Percentiles rank a stretch among this genome's conserved stretches.
Conservation (phyloP, 1,140 invertebrate species). For the Globodera rostochiensis region DNA sequence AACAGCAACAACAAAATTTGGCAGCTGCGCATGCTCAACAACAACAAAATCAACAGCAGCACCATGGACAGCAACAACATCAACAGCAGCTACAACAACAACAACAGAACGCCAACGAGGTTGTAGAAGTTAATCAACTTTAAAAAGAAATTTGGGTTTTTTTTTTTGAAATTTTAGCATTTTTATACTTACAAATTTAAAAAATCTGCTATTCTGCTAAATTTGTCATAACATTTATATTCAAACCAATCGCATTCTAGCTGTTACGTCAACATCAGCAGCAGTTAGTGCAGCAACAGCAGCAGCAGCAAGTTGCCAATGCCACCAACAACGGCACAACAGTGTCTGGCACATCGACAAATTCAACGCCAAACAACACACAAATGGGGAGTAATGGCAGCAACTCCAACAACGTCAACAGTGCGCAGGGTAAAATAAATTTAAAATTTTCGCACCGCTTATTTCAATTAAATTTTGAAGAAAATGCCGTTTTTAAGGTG, state of each 20-base stretch:
- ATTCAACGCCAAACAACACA: neutral
- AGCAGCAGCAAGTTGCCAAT: conserved; percentile 11
- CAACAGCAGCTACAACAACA: conserved; percentile 19
- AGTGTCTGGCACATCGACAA: conserved; percentile 2
- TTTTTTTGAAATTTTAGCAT: no score
- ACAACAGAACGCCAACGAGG: neutral
- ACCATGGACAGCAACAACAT: conserved; percentile 21
- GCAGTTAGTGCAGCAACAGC: conserved; percentile 16
- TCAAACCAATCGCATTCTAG: neutral
- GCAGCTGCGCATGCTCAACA: conserved; percentile 20
- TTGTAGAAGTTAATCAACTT: neutral
- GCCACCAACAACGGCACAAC: conserved; percentile 5
- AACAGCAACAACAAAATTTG: conserved; percentile 37
- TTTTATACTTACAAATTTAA: no score
- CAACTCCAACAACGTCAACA: conserved; percentile 12
- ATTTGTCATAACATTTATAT: no score
- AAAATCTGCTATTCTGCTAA: no score
- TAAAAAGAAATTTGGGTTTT: no score
- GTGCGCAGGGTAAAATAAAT: neutral
- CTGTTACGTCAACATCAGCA: conserved; percentile 5
- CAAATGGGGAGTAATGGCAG: neutral
- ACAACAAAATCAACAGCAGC: conserved; percentile 16
- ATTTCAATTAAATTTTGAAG: no score
- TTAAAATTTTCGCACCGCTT: no score
- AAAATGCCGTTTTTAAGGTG: neutral